Evolutionary conservation across 2,888 invertebrate species (phyloP).

Genomic region (Catocala fraxini): DNA sequence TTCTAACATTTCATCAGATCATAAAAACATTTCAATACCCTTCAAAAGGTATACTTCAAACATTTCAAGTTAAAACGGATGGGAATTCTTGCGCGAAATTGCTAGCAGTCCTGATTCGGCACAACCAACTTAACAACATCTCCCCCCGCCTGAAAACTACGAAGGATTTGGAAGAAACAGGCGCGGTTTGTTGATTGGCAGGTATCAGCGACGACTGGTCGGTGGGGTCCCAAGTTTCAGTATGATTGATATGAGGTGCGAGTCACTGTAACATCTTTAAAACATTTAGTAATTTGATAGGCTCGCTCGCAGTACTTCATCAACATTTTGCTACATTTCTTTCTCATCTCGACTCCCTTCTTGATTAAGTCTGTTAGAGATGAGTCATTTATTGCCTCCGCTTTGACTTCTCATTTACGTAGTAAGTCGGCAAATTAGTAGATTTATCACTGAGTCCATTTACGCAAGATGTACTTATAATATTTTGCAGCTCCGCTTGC

Average conservation of each 20-base stretch:
- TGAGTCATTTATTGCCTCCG: conserved; percentile 7
- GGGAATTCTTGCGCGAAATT: conserved; percentile 64
- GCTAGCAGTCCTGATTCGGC: conserved; percentile 60
- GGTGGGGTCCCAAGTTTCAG: conserved; percentile 43
- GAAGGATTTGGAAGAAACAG: not conserved
- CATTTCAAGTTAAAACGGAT: conserved; percentile 53
- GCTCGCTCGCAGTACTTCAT: conserved; percentile 26
- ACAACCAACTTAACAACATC: conserved; percentile 47
- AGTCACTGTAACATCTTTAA: conserved; percentile 33
- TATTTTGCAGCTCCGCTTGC: not conserved
- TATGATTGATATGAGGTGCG: conserved; percentile 65
- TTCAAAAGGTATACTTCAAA: conserved; percentile 53
- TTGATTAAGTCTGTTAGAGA: conserved; percentile 18
- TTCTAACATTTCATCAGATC: conserved; percentile 27
- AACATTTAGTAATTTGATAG: conserved; percentile 50
- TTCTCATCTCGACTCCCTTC: conserved; percentile 9
- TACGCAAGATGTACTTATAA: not conserved
- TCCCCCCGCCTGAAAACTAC: conserved; percentile 14
- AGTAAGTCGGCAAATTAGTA: conserved; percentile 10
- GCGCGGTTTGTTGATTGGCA: conserved; percentile 36
- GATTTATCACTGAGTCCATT: conserved; percentile 1
- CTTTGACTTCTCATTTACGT: conserved; percentile 6
- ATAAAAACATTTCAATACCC: conserved; percentile 45
- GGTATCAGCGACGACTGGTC: conserved; percentile 45
- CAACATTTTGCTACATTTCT: conserved; percentile 22